Conservation (phyloP, 2,113 vertebrate genomes). For the Mobula hypostoma region DNA sequence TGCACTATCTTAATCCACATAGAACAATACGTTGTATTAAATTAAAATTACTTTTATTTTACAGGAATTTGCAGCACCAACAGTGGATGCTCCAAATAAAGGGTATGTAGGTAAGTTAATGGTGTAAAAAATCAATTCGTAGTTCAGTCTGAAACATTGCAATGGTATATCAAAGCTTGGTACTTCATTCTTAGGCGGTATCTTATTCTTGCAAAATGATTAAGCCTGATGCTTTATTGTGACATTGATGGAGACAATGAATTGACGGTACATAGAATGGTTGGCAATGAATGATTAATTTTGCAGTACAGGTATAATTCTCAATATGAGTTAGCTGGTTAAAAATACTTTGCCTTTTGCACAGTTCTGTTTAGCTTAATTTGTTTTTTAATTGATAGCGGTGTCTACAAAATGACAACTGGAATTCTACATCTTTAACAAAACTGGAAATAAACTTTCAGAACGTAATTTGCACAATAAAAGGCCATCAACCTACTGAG, state of each 20-base stretch:
- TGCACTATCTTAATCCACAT: neutral
- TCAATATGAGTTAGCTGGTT: neutral
- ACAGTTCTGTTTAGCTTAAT: neutral
- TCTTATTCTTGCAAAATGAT: neutral
- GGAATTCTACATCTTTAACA: neutral
- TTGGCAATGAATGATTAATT: neutral
- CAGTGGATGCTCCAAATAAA: constrained; percentile 70
- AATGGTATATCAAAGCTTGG: neutral
- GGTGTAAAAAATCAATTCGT: neutral
- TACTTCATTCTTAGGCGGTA: neutral
- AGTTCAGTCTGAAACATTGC: neutral
- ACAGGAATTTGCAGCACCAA: constrained; percentile 78
- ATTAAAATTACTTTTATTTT: constrained; percentile 21
- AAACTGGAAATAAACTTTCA: neutral
- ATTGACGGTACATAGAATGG: neutral
- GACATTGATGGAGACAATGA: neutral
- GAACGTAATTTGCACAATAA: neutral
- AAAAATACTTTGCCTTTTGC: neutral
- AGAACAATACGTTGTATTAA: neutral
- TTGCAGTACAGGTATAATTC: neutral
- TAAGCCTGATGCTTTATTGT: constrained; percentile 38
- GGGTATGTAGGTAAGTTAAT: constrained; percentile 79
- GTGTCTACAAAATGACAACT: neutral
- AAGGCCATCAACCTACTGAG: neutral
- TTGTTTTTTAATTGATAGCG: neutral